Base-by-base conservation (phyloP, 2,888 invertebrate genomes). In the Troglohyphantes excavatus region DNA sequence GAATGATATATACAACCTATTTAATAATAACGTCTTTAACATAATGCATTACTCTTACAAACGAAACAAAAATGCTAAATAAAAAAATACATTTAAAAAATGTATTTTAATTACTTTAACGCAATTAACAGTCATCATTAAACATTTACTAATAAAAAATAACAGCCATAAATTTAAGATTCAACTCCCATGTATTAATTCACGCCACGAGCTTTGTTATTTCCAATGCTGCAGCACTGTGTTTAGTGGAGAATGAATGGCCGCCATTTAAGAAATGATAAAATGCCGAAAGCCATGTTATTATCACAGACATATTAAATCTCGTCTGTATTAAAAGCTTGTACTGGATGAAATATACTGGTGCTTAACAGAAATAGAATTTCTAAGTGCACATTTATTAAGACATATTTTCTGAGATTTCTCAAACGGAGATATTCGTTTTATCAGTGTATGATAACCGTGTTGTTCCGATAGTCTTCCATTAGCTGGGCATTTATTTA, bases 231-330 rank as follows among this genome's bases (percentile, higher is more conserved):
- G 9, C 17, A 82, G n/a, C 61, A 39, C n/a, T 29, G 17, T n/a
- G 21, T 27, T 76, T 61, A 29, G 11, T n/a, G 39, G 70, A 61
- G 68, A 82, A 82, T 53, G 61, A 82, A 82, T 82, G 29, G 33
- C 61, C 39, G 29, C 23, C 70, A 82, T 82, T 82, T 82, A 70
- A 67, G 33, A 61, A 70, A 67, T 29, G 82, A 70, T 59, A 70
- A 70, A 70, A 82, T 33, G 61, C 59, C 53, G n/a, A 13, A n/a
- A 53, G 53, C 13, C 17, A n/a, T 53, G n/a, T 53, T 53, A 53
- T 53, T 53, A 53, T 53, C 53, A n/a, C n/a, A 53, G 13, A 53
- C 53, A n/a, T 53, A 53, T 53, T 53, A 53, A 53, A 53, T 53
- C 53, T 53, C 26, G 59, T 19, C n/a, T 19, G 53, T 63, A 70